Evolutionary conservation across 2,888 invertebrate genomes (phyloP).

Genomic region (Octodonta nipae): DNA sequence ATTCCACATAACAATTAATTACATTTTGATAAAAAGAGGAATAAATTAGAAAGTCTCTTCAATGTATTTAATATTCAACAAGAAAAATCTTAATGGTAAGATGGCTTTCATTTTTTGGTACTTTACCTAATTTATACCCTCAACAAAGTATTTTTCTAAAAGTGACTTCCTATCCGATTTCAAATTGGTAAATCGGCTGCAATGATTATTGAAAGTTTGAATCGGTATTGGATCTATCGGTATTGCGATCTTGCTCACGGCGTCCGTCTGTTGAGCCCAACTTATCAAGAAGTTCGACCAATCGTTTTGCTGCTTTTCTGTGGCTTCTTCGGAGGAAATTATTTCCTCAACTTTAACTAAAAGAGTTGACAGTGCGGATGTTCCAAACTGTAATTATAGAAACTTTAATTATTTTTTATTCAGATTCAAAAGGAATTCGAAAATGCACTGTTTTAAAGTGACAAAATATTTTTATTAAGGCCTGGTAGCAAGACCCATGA

Average conservation of each 20-base stretch:
- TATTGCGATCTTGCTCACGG: constrained; percentile 22
- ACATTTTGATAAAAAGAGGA: too few relatives aligned
- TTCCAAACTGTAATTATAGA: constrained; percentile 43
- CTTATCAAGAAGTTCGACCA: constrained; percentile 45
- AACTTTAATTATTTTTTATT: too few relatives aligned
- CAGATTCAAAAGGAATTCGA: too few relatives aligned
- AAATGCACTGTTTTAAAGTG: too few relatives aligned
- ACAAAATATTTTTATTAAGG: too few relatives aligned
- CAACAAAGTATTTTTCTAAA: constrained; percentile 28
- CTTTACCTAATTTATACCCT: too few relatives aligned
- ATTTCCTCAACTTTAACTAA: constrained; percentile 39
- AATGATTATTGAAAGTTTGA: constrained; percentile 28
- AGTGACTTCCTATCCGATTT: constrained; percentile 22
- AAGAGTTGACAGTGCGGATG: constrained; percentile 41
- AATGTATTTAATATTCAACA: too few relatives aligned
- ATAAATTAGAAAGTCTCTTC: too few relatives aligned
- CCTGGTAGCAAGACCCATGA: too few relatives aligned
- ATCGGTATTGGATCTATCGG: constrained; percentile 30
- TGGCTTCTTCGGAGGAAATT: constrained; percentile 28
- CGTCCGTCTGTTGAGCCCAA: constrained; percentile 34
- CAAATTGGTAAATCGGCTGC: constrained; percentile 24
- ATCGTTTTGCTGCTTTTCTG: constrained; percentile 27
- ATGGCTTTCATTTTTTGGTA: too few relatives aligned
- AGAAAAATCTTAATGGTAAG: too few relatives aligned
- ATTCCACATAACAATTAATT: too few relatives aligned